Evolutionary conservation across 2,888 invertebrate genomes (phyloP).

Genomic region (Galerucella calmariensis): DNA sequence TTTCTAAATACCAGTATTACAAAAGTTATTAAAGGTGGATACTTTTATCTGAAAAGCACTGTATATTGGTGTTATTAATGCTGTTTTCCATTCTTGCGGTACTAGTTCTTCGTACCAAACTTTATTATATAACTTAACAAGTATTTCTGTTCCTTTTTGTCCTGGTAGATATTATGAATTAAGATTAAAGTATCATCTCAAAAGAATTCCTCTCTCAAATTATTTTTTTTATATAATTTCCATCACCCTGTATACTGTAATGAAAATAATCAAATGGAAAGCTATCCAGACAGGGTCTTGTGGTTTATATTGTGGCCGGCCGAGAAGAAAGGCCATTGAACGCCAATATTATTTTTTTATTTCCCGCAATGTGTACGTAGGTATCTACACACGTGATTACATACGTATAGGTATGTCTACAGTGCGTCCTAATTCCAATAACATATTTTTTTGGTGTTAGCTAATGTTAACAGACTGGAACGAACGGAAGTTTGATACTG

Average conservation of each 20-base stretch:
- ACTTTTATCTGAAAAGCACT: no score
- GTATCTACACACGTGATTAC: slow-evolving; percentile 4
- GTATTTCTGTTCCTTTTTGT: no score
- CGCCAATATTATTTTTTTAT: slow-evolving; percentile 19
- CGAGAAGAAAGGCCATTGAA: slow-evolving; percentile 18
- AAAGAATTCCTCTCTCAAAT: no score
- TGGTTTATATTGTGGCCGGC: slow-evolving; percentile 15
- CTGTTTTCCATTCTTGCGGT: no score
- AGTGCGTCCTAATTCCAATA: neutral
- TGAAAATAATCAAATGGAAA: slow-evolving; percentile 15
- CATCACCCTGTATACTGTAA: slow-evolving; percentile 2
- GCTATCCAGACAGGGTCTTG: slow-evolving; percentile 16
- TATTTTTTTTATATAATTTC: no score
- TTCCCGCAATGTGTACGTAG: slow-evolving; percentile 14
- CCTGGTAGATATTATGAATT: no score
- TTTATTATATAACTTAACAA: no score
- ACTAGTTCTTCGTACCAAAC: no score
- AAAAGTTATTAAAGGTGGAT: no score
- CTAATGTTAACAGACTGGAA: neutral
- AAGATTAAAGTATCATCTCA: no score
- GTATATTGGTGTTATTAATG: no score
- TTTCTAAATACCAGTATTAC: no score
- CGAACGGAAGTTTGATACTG: neutral
- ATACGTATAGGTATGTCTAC: slow-evolving; percentile 13
- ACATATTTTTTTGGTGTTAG: neutral